Conservation (phyloP, 2,797 vertebrate genomes). For the Eulemur coronatus region DNA sequence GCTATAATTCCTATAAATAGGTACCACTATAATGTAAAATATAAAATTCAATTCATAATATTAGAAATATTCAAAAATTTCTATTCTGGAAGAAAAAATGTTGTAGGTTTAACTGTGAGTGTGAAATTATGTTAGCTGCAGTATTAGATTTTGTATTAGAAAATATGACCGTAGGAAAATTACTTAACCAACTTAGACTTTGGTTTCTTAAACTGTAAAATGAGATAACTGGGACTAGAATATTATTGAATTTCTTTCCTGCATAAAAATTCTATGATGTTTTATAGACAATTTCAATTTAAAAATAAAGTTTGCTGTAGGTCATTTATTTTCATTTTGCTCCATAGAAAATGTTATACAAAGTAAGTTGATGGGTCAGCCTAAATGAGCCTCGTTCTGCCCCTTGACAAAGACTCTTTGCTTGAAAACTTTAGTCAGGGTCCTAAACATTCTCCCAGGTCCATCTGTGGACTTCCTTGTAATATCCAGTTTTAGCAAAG, state of each 20-base stretch:
- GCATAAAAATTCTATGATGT: not conserved
- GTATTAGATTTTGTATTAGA: not conserved
- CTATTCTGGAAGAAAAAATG: not conserved
- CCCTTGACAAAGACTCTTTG: not conserved
- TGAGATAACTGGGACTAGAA: not conserved
- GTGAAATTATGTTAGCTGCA: not conserved
- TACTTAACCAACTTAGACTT: not conserved
- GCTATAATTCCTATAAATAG: not conserved
- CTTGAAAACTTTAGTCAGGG: not conserved
- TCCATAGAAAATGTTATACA: not conserved
- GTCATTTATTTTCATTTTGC: not conserved
- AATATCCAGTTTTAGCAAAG: not conserved
- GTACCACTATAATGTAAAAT: not conserved
- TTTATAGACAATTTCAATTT: not conserved
- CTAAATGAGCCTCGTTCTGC: not conserved
- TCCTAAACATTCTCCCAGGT: not conserved
- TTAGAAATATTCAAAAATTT: not conserved
- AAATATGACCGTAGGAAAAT: not conserved
- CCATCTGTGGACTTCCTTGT: not conserved
- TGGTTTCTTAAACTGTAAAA: not conserved
- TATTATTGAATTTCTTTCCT: not conserved
- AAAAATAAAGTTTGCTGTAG: not conserved
- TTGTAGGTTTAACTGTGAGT: not conserved
- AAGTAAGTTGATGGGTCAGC: not conserved
- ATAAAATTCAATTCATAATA: not conserved